Percentiles rank a stretch among this genome's conserved stretches.
Conservation (phyloP, 2,113 vertebrate genomes). For the Anarrhichthys ocellatus region DNA sequence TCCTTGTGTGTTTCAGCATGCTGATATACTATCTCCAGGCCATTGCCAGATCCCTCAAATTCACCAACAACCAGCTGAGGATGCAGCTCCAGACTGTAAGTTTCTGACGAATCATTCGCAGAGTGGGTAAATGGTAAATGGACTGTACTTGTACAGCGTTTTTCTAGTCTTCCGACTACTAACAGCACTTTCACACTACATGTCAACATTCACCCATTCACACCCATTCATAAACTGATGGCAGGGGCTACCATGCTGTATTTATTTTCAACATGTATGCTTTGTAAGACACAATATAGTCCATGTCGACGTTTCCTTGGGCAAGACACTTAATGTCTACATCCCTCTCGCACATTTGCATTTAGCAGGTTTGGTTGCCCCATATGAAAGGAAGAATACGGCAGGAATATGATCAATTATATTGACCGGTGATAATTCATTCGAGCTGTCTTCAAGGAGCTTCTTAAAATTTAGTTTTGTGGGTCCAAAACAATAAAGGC, state of each 20-base stretch:
- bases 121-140: not conserved
- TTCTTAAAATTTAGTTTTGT: not conserved
- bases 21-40: slow-evolving; percentile 98
- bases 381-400: not conserved
- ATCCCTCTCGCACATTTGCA: not conserved
- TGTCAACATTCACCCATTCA: no score
- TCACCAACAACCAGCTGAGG: slow-evolving; percentile 96
- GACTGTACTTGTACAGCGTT: not conserved
- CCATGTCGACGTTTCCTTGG: no score
- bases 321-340: no score
- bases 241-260: not conserved
- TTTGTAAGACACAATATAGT: not conserved
- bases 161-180: not conserved
- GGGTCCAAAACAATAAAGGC: not conserved
- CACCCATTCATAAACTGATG: not conserved
- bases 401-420: not conserved
- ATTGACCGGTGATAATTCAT: not conserved
- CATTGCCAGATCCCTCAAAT: slow-evolving; percentile 94
- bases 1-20: slow-evolving; percentile 87
- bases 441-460: no score
- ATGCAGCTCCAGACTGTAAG: slow-evolving; percentile 95
- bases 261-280: not conserved
- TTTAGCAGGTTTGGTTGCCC: not conserved
- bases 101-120: slow-evolving; percentile 38
- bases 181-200: no score